Base-by-base conservation (phyloP, 2,797 vertebrate species). In the Catostomus latipinnis region DNA sequence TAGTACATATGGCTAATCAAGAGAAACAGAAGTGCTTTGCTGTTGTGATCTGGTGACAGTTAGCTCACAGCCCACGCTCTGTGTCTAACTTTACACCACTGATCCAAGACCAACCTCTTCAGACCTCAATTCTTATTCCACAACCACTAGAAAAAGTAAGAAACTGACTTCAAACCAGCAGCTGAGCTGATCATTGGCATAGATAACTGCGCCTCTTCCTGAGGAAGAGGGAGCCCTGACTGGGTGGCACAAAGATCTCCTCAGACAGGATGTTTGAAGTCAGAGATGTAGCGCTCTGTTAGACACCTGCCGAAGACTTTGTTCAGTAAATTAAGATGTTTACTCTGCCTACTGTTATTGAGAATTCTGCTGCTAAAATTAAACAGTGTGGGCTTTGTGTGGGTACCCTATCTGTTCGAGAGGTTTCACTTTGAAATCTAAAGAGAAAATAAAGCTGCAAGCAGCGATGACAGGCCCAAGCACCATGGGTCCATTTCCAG, bases 191-290 rank as follows among this genome's bases (percentile, higher is more conserved):
- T 73, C 57, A n/a, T 43, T 56, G 52, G 58, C 4, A 49, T 43
- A 81, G 60, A 61, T 57, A 13, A 63, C 49, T 0, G 13, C 48
- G 63, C 65, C 75, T 74, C 75, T 82, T 82, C 75, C 81, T 82
- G 49, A 78, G 63, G 81, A 82, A 78, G 75, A 78, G 49, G 1
- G 4, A 13, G 45, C 8, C 10, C 56, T 50, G 49, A 14, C 53
- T 45, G 62, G 12, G 53, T 52, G 68, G 70, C 48, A 49, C 11
- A 9, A 50, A 18, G 14, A 14, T 22, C 60, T 77, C 9, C 66
- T 82, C 48, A 66, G 48, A 74, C 70, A 77, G 75, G 81, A 82
- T 78, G 81, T 82, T 78, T 82, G 75, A 63, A 58, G 58, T 46
- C 62, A 71, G 76, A 71, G 76, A 71, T 63, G 68, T 57, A 53